Evolutionary conservation across 2,113 vertebrate genomes (phyloP), one percentile per base, ranked within the genome.

Genomic region (Synchiropus splendidus): DNA sequence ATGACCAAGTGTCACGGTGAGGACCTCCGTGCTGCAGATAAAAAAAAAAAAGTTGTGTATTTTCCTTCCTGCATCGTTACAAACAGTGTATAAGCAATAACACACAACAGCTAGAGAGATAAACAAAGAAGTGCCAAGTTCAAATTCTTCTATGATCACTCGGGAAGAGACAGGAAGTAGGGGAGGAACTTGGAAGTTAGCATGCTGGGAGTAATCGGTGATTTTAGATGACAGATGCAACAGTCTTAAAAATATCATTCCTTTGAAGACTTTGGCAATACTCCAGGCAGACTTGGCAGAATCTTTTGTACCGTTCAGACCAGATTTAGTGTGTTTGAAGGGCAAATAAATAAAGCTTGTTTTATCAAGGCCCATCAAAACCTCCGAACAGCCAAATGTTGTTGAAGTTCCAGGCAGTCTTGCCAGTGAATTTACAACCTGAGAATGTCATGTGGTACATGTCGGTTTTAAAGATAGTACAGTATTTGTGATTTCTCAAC

Each of bases 281-380:
- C 18, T 45, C 42, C 42, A 21, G 67, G 64, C 54, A 58, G 62
- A 54, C 18, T 71, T 72, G 63, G 57, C 52, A 27, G 41, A n/a
- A n/a, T 8, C 45, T 64, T 56, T 54, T 60, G 60, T 60, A 27
- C 21, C 21, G 4, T 27, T 5, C 21, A 27, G 21, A 8, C 21
- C 8, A 27, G 21, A 27, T 27, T 27, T 5, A 27, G n/a, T n/a
- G n/a, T n/a, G n/a, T n/a, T n/a, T n/a, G n/a, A n/a, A n/a, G n/a
- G n/a, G n/a, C n/a, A n/a, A n/a, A n/a, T n/a, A n/a, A n/a, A n/a
- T n/a, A n/a, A n/a, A n/a, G n/a, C n/a, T n/a, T n/a, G n/a, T n/a
- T n/a, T n/a, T n/a, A n/a, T n/a, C n/a, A n/a, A n/a, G n/a, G n/a
- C n/a, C n/a, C n/a, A n/a, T n/a, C n/a, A n/a, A n/a, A n/a, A n/a